phyloP scores from a whole-genome alignment of 2,888 invertebrate species.

The Clivina fossor region DNA sequence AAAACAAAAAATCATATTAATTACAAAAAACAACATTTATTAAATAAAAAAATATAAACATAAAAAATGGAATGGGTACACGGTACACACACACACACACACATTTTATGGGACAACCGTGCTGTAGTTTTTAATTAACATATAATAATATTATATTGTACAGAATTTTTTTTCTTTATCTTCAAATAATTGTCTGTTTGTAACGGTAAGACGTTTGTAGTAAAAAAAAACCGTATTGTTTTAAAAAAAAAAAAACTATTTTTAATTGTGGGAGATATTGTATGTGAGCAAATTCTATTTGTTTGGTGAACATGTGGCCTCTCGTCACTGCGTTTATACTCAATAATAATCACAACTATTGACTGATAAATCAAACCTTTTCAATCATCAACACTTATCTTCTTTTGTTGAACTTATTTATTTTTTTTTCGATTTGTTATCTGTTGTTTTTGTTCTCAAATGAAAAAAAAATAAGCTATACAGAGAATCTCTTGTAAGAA shows the following conservation, averaged over 20 bases:
- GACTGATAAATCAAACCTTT: too few species aligned
- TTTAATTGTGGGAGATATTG: slow-evolving; percentile 32
- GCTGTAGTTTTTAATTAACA: slow-evolving; percentile 33
- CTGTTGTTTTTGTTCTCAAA: too few species aligned
- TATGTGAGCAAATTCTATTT: slow-evolving; percentile 25
- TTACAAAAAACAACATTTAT: too few species aligned
- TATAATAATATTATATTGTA: slow-evolving; percentile 34
- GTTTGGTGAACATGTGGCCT: slow-evolving; percentile 27
- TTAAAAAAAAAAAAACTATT: slow-evolving; percentile 32
- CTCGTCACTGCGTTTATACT: too few species aligned
- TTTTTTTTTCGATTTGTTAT: too few species aligned
- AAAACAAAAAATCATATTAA: too few species aligned
- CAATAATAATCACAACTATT: too few species aligned
- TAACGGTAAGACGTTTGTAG: slow-evolving; percentile 34
- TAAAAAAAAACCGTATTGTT: slow-evolving; percentile 31
- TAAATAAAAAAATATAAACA: too few species aligned
- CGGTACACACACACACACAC: slow-evolving; percentile 15
- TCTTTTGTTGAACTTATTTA: too few species aligned
- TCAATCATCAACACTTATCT: too few species aligned
- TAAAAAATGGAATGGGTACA: slow-evolving; percentile 31
- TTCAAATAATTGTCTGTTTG: slow-evolving; percentile 33
- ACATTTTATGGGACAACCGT: slow-evolving; percentile 28
- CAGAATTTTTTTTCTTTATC: slow-evolving; percentile 35
- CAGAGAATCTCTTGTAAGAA: slow-evolving; percentile 21
- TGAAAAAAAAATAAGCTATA: too few species aligned